A percentile compares a stretch with the other conserved stretches of the same genome.
These are phyloP conservation scores for Neopelma chrysocephalum DNA, from an alignment of 2,797 vertebrate species.

Conservation along the genomic window DNA sequence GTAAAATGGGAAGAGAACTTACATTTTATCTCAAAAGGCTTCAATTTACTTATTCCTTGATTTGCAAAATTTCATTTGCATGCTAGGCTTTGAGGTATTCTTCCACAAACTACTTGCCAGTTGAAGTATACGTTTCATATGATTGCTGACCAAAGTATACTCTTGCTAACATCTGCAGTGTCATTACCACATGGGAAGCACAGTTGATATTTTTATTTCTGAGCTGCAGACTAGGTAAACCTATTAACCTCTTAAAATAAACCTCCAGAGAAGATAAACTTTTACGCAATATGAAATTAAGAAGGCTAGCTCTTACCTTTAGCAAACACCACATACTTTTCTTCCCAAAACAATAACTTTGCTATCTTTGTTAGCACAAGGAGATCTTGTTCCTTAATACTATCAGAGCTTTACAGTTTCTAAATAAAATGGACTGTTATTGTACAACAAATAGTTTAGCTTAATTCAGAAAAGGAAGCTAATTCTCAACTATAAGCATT, in stretches of 20 bases:
- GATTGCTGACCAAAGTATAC: background rate
- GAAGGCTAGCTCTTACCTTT: background rate
- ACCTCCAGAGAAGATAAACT: background rate
- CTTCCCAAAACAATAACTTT: background rate
- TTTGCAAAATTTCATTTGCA: background rate
- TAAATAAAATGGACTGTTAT: background rate
- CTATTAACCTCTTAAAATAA: background rate
- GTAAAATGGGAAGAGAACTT: background rate
- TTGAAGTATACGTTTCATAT: background rate
- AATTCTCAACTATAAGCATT: background rate
- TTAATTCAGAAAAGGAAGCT: background rate
- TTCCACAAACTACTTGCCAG: background rate
- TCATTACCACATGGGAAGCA: background rate
- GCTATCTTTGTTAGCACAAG: background rate
- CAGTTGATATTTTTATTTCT: background rate
- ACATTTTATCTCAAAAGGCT: background rate
- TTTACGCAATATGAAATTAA: background rate
- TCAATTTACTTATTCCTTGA: background rate
- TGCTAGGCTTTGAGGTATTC: background rate
- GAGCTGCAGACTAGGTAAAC: background rate
- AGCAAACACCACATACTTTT: background rate
- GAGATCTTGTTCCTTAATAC: background rate
- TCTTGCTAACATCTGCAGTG: background rate
- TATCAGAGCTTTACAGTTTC: background rate
- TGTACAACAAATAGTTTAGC: background rate